These are phyloP conservation scores for Saturnia pavonia DNA, from an alignment of 2,888 invertebrate species.

Conservation along the genomic window DNA sequence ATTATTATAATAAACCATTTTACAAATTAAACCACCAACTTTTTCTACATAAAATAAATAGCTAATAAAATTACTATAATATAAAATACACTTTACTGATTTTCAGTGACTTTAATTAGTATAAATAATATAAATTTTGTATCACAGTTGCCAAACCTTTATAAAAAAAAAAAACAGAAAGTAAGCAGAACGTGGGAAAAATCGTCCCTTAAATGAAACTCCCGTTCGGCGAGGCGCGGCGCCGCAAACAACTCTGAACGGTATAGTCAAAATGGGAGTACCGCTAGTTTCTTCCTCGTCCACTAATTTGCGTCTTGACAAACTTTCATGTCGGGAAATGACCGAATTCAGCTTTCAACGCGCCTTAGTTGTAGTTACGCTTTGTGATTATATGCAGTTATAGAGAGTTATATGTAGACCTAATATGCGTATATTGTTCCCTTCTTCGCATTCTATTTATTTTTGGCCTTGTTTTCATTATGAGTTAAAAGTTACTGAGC, in stretches of 20 bases:
- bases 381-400: conserved; percentile 3
- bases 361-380: conserved; percentile 27
- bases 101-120: too few relatives aligned
- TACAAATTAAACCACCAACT: too few relatives aligned
- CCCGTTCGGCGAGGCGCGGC: not conserved
- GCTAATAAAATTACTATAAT: not conserved
- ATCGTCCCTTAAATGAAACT: too few relatives aligned
- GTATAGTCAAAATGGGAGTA: conserved; percentile 33
- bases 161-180: too few relatives aligned
- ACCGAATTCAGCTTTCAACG: conserved; percentile 46
- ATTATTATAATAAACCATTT: too few relatives aligned
- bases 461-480: too few relatives aligned
- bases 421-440: not conserved
- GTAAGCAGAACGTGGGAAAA: not conserved
- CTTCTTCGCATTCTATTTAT: too few relatives aligned
- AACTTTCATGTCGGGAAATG: conserved; percentile 52
- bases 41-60: too few relatives aligned
- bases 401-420: not conserved
- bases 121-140: too few relatives aligned
- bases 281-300: conserved; percentile 53
- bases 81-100: conserved; percentile 33
- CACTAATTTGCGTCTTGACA: conserved; percentile 61
- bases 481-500: too few relatives aligned
- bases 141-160: too few relatives aligned
- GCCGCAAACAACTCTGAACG: conserved; percentile 26